Evolutionary conservation across 2,888 invertebrate species (phyloP), one percentile per base, ranked within the genome.

Genomic region (Anthrax anthrax): DNA sequence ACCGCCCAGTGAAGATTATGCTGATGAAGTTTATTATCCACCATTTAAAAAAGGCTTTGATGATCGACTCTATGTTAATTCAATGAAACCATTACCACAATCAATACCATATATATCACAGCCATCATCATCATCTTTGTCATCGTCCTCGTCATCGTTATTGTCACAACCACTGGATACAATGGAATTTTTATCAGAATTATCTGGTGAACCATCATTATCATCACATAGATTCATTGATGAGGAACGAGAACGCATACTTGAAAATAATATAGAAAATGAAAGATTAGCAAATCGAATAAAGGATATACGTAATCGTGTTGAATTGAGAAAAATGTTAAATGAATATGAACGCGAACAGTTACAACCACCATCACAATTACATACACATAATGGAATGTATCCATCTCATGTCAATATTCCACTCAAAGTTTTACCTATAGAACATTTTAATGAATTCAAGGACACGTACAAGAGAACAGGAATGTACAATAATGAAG

Each of bases 11-110:
- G 76, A 82, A 59, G 77, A 81, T 54, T 87, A 78, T 60, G 84
- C 86, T n/a, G 85, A 86, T 58, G 85, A 86, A 68, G 73, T 84
- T 16, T 87, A 83, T 62, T 83, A 76, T 62, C 87, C 87, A 19
- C 81, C 84, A 46, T 58, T 74, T 49, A 65, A 70, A 40, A 72
- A 75, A 44, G 50, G 50, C 36, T 71, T 71, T 37, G 72, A 73
- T 51, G 68, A 52, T 37, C 47, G 50, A 12, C 18, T 52, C 17
- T 53, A 46, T 47, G 17, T 39, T 16, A 29, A 48, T 47, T 49
- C 51, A 13, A 34, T 43, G 18, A 42, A 54, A 17, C 42, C 18
- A n/a, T 43, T 27, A 19, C 16, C 17, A n/a, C 29, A 32, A 32
- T 12, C 12, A 32, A 3, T 12, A 12, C 29, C 8, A 12, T 12